A percentile compares a stretch with the other conserved stretches of the same genome.
Conservation (phyloP, 2,797 vertebrate species). For the Gymnoscopelus microlampas region DNA sequence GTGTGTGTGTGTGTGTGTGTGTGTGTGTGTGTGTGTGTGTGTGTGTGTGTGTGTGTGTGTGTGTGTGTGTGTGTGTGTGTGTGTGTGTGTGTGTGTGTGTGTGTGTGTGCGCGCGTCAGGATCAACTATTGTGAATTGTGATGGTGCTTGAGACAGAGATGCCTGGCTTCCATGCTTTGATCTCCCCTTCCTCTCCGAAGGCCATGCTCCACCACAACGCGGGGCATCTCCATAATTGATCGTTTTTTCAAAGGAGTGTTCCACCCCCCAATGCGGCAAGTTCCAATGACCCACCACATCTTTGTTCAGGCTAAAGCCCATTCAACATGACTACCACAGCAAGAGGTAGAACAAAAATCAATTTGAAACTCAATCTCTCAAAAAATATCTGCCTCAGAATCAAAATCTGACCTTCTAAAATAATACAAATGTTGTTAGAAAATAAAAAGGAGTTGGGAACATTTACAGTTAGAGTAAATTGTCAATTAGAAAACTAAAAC, state of each 20-base stretch:
- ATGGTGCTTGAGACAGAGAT: slow-evolving; percentile 34
- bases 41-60: slow-evolving; percentile 8
- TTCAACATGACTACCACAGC: slow-evolving; percentile 25
- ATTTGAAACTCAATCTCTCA: slow-evolving; percentile 32
- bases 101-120: slow-evolving; percentile 19
- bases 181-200: slow-evolving; percentile 52
- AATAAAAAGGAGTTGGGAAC: slow-evolving; percentile 1
- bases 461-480: slow-evolving; percentile 26
- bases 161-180: slow-evolving; percentile 54
- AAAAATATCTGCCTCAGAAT: slow-evolving; percentile 24
- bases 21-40: slow-evolving; percentile 5
- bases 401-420: background rate
- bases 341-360: background rate
- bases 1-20: background rate
- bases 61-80: background rate
- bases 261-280: slow-evolving; percentile 48
- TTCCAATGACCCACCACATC: slow-evolving; percentile 53
- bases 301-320: slow-evolving; percentile 58
- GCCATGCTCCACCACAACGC: slow-evolving; percentile 49
- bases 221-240: slow-evolving; percentile 68
- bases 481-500: slow-evolving; percentile 17
- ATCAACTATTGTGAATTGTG: slow-evolving; percentile 43
- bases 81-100: background rate
- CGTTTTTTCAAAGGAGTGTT: slow-evolving; percentile 40
- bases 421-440: too few species aligned